Conservation (phyloP, 1,140 invertebrate species). For the Drosophila yakuba region DNA sequence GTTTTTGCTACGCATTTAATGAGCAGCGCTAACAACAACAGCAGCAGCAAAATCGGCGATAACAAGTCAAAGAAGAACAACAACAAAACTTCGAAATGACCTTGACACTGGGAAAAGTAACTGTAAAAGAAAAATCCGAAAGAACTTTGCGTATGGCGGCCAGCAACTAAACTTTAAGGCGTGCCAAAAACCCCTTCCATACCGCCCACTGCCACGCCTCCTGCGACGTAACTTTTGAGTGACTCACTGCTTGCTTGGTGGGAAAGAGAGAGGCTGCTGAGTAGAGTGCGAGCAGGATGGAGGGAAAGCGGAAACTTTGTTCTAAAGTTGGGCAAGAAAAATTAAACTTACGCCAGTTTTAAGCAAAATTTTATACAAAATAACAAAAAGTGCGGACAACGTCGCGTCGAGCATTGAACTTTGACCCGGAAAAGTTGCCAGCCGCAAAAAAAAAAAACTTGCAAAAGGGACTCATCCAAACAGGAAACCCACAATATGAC, state of each 20-base stretch:
- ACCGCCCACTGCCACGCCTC: conserved; percentile 1
- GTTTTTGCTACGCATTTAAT: conserved; percentile 59
- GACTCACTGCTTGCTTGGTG: neutral
- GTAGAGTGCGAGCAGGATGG: conserved; percentile 1
- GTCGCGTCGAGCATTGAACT: conserved; percentile 49
- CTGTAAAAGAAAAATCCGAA: conserved; percentile 59
- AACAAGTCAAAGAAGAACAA: conserved; percentile 24
- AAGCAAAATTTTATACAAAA: conserved; percentile 64
- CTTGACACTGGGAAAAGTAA: conserved; percentile 60
- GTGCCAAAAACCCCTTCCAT: conserved; percentile 49
- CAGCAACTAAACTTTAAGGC: conserved; percentile 63
- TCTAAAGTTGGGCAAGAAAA: conserved; percentile 57
- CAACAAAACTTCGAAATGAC: conserved; percentile 54
- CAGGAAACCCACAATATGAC: conserved; percentile 12
- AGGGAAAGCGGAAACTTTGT: conserved; percentile 46
- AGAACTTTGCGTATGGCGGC: conserved; percentile 58
- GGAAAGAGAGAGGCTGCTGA: conserved; percentile 3
- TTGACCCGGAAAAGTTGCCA: conserved; percentile 32
- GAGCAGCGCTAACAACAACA: conserved; percentile 44
- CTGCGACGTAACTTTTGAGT: conserved; percentile 17
- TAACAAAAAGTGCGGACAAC: conserved; percentile 46
- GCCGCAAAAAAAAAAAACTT: conserved; percentile 15
- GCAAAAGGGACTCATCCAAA: neutral
- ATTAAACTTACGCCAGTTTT: conserved; percentile 62
- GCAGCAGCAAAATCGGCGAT: conserved; percentile 15